phyloP scores from a whole-genome alignment of 2,888 invertebrate species.

The Thysanoteuthis rhombus region DNA sequence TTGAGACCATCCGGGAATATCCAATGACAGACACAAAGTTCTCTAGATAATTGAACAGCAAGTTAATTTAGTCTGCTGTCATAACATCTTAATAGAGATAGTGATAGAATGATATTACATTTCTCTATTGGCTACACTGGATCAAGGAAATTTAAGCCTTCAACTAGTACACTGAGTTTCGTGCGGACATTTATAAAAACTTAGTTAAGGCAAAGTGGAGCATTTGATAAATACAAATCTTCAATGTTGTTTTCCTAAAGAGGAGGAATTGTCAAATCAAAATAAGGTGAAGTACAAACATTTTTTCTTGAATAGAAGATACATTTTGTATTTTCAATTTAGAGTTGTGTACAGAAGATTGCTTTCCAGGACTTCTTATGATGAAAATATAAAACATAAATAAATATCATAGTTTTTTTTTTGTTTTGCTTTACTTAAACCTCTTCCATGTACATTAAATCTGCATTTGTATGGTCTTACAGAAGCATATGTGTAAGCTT shows the following conservation, averaged over 20 bases:
- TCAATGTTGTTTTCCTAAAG: neutral
- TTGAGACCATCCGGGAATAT: neutral
- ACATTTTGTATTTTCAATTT: too few species aligned
- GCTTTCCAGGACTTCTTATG: neutral
- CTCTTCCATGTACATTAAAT: too few species aligned
- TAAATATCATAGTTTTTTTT: neutral
- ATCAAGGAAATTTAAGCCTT: neutral
- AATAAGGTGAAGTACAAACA: neutral
- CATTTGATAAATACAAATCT: neutral
- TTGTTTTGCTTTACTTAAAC: too few species aligned
- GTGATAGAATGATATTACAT: neutral
- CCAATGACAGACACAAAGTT: neutral
- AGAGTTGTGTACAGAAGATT: too few species aligned
- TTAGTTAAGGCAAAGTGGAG: neutral
- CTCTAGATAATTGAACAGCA: neutral
- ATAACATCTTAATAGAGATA: neutral
- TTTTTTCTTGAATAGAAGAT: neutral
- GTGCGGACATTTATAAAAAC: neutral
- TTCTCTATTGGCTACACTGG: neutral
- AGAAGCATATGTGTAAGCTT: too few species aligned
- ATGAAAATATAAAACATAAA: neutral
- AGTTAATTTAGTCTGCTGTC: neutral
- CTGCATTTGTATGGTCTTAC: too few species aligned
- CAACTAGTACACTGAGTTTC: neutral
- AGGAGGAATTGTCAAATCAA: neutral